Base-by-base conservation (phyloP, 2,888 invertebrate species). In the Eumerus sabulonum region DNA sequence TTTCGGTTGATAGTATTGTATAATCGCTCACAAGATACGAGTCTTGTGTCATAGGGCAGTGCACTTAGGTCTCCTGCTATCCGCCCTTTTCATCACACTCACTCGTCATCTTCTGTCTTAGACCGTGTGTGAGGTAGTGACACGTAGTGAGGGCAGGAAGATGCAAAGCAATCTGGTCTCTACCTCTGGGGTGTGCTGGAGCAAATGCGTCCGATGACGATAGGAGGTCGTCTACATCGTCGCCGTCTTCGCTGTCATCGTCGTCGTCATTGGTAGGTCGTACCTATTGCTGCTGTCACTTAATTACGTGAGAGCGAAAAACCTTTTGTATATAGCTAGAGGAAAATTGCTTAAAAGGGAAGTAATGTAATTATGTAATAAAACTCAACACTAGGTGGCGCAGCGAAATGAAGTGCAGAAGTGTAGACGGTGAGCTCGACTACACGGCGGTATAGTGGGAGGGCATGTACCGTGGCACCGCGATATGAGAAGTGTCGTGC, bases 21-120 rank as follows among this genome's bases (percentile, higher is more conserved):
- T 48, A 76, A 76, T 71, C 59, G 54, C 59, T 64, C 51, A 64
- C 47, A 27, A 56, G 59, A 36, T 64, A 74, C n/a, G n/a, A n/a
- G n/a, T n/a, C n/a, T 74, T 68, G 68, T 74, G 79, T 74, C 79
- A 79, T 73, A 79, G 79, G 79, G 74, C 79, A 79, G 74, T 79
- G 79, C 64, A 79, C 79, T 68, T 64, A 64, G 64, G 68, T 73
- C 42, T 64, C 50, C 35, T 19, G n/a, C n/a, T n/a, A n/a, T n/a
- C n/a, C n/a, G n/a, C 57, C 42, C 48, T 57, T 47, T 16, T n/a
- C 27, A 42, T 13, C 50, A 47, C 40, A 40, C 12, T 7, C 5
- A 4, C 27, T 4, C 27, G 3, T 27, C 27, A 27, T 2, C 3
- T 27, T 27, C n/a, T n/a, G n/a, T 27, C 27, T 27, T 27, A 27